Base-by-base conservation (phyloP, 1,140 invertebrate genomes). In the Leguminivora glycinivorella region DNA sequence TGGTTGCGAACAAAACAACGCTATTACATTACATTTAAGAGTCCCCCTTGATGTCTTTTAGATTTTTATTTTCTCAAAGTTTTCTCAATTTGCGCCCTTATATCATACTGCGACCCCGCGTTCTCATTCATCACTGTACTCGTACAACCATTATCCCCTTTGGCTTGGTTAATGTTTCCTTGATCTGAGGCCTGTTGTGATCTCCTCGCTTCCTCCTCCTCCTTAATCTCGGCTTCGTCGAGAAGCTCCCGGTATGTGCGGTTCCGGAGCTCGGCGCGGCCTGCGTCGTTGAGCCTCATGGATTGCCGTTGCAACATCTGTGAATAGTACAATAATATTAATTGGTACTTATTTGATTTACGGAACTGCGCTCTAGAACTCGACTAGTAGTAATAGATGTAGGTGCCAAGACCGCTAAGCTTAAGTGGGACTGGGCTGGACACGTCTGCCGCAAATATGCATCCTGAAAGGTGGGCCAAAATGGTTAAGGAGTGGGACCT, bases 261-360 rank as follows among this genome's bases (percentile, higher is more conserved):
- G 14, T 31, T 63, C 7, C 14, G 17, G 1, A 63, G 25, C 6
- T 26, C 58, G 9, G 29, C 58, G 1, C 58, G 58, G 3, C 6
- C 58, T 12, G 25, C 9, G 4, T 63, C 14, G 0, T 14, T 17
- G 25, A 31, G n/a, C 29, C 25, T 26, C 58, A 63, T 19, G 7
- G 58, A 63, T 63, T 63, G 58, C 17, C 58, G n/a, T 26, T 63
- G 58, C 58, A 63, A 17, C n/a, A 63, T 63, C 58, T 63, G n/a
- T 6, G 47, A n/a, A 17, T 43, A 4, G n/a, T n/a, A 10, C n/a
- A 17, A 22, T 52, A 19, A 17, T 52, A 43, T 43, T 1, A n/a
- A 4, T 38, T 5, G 26, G 34, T 38, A 10, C 1, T 12, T n/a
- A n/a, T n/a, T n/a, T n/a, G n/a, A n/a, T n/a, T n/a, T n/a, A n/a